Percentiles rank a stretch among this genome's conserved stretches.
Evolutionary conservation across 2,797 vertebrate genomes (phyloP).

Genomic region (Schizopygopsis malacanthus): DNA sequence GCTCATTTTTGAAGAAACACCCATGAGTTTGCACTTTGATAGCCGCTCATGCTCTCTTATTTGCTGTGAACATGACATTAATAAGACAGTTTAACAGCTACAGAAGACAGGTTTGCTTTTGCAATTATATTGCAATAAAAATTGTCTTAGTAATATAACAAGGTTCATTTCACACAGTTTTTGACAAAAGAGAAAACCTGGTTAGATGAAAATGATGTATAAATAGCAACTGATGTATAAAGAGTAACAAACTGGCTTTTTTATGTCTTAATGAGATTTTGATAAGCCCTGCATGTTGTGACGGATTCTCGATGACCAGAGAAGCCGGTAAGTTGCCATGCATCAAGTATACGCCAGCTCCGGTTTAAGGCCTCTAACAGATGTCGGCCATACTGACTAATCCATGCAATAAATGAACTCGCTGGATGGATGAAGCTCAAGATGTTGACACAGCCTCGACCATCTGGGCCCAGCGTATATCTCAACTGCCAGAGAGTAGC

Average conservation of each 20-base stretch:
- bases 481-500: slow-evolving; percentile 55
- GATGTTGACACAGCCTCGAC: slow-evolving; percentile 64
- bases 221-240: not conserved
- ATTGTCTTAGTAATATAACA: slow-evolving; percentile 20
- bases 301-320: slow-evolving; percentile 41
- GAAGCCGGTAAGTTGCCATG: slow-evolving; percentile 40
- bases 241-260: not conserved
- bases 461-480: slow-evolving; percentile 65
- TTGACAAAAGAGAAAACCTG: not conserved
- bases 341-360: slow-evolving; percentile 51
- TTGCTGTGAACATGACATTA: slow-evolving; percentile 55
- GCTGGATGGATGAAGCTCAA: slow-evolving; percentile 62
- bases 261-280: slow-evolving; percentile 29
- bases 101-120: slow-evolving; percentile 48
- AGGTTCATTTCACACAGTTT: not conserved
- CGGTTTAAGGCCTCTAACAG: slow-evolving; percentile 55
- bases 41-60: slow-evolving; percentile 64
- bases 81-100: slow-evolving; percentile 66
- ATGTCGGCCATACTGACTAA: slow-evolving; percentile 61
- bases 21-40: slow-evolving; percentile 56
- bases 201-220: not conserved
- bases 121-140: slow-evolving; percentile 19
- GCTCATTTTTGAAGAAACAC: slow-evolving; percentile 9
- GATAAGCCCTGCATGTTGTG: slow-evolving; percentile 29
- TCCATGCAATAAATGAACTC: slow-evolving; percentile 63